Conservation (phyloP, 2,888 invertebrate species). For the Willowsia nigromaculata region DNA sequence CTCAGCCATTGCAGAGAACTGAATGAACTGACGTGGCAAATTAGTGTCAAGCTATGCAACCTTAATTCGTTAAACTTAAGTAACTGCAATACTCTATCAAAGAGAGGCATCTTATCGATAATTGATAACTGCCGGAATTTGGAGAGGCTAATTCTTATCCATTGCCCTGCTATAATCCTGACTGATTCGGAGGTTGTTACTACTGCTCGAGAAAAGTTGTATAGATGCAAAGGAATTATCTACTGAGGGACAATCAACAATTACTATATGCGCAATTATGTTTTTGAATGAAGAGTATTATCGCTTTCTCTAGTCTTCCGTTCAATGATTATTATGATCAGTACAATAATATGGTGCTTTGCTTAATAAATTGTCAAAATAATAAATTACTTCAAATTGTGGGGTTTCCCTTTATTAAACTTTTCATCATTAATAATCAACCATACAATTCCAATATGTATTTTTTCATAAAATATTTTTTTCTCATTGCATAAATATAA, state of each 20-base stretch:
- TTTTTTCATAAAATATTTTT: too few species aligned
- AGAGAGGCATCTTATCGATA: conserved; percentile 50
- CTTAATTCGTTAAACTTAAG: conserved; percentile 52
- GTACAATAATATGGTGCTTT: too few species aligned
- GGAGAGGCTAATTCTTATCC: conserved; percentile 46
- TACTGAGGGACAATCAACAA: not conserved
- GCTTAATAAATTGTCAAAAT: too few species aligned
- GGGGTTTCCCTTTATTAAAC: too few species aligned
- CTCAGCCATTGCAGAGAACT: conserved; percentile 54
- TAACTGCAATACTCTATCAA: conserved; percentile 48
- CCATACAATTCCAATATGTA: too few species aligned
- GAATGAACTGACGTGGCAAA: conserved; percentile 38
- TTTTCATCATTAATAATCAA: too few species aligned
- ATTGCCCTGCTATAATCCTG: conserved; percentile 37
- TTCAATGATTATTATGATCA: too few species aligned
- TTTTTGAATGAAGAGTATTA: too few species aligned
- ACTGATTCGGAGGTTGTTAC: conserved; percentile 43
- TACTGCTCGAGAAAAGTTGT: conserved; percentile 34
- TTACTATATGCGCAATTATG: not conserved
- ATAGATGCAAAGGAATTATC: conserved; percentile 53
- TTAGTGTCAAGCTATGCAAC: not conserved
- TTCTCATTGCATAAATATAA: too few species aligned
- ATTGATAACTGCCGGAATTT: conserved; percentile 57
- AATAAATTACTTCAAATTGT: too few species aligned
- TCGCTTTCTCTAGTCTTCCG: too few species aligned